A percentile compares a stretch with the other conserved stretches of the same genome.
These are phyloP conservation scores for Podarcis cretensis DNA, from an alignment of 2,113 vertebrate species.

Conservation along the genomic window DNA sequence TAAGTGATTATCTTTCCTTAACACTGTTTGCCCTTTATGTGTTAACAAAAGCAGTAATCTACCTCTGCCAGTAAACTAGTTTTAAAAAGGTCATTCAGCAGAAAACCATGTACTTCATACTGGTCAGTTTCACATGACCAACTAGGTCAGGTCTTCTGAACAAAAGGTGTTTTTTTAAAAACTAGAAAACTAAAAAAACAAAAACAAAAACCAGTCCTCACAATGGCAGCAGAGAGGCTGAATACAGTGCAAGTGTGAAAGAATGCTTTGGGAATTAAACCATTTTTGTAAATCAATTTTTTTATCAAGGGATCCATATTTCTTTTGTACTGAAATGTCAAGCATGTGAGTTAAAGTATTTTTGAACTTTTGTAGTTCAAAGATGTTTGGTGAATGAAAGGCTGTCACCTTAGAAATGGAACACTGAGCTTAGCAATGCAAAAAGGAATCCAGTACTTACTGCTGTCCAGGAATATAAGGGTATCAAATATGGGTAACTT, in stretches of 20 bases:
- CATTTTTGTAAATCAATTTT: slow-evolving; percentile 70
- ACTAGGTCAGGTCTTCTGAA: slow-evolving; percentile 59
- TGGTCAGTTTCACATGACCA: slow-evolving; percentile 62
- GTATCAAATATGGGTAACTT: slow-evolving; percentile 64
- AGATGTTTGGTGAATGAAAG: slow-evolving; percentile 70
- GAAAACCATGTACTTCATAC: slow-evolving; percentile 53
- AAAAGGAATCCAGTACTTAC: slow-evolving; percentile 74
- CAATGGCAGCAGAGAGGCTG: slow-evolving; percentile 71
- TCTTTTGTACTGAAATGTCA: slow-evolving; percentile 68
- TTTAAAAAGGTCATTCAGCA: slow-evolving; percentile 63
- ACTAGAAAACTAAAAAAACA: too few relatives aligned
- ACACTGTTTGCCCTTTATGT: slow-evolving; percentile 58
- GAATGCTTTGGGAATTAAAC: slow-evolving; percentile 60
- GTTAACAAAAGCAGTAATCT: slow-evolving; percentile 78
- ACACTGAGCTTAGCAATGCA: slow-evolving; percentile 72
- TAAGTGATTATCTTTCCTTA: slow-evolving; percentile 61
- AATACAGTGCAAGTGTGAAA: slow-evolving; percentile 61
- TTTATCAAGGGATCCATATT: slow-evolving; percentile 67
- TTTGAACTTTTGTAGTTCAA: slow-evolving; percentile 65
- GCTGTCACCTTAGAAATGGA: slow-evolving; percentile 64
- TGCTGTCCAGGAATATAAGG: slow-evolving; percentile 73
- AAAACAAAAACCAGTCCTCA: slow-evolving; percentile 23
- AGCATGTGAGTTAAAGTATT: slow-evolving; percentile 71
- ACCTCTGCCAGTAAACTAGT: slow-evolving; percentile 81
- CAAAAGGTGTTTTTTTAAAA: slow-evolving; percentile 71